phyloP scores from a whole-genome alignment of 1,140 invertebrate genomes.

The Drosophila jambulina region DNA sequence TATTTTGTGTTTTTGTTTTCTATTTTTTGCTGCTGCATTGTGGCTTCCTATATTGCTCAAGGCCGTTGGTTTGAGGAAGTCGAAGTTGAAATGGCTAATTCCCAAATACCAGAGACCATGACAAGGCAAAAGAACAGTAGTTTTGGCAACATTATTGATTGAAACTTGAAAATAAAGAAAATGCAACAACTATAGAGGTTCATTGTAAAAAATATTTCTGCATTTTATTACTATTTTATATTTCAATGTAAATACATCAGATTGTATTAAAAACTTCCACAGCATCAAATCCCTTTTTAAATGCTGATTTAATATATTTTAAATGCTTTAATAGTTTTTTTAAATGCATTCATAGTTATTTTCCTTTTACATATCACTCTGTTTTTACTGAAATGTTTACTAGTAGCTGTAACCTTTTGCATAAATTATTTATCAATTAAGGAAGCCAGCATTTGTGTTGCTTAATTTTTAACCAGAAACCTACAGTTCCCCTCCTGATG shows the following conservation, averaged over 20 bases:
- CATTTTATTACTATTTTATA: no score
- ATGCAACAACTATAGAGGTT: not conserved
- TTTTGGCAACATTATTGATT: not conserved
- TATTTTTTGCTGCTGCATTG: conserved; percentile 21
- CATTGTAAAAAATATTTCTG: no score
- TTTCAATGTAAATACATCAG: not conserved
- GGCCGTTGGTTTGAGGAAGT: conserved; percentile 57
- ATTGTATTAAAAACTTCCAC: not conserved
- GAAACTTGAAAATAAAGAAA: not conserved
- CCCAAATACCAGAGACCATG: conserved; percentile 20
- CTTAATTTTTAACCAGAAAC: not conserved
- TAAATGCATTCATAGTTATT: not conserved
- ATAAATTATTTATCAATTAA: conserved; percentile 1
- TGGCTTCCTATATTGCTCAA: conserved; percentile 52
- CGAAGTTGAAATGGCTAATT: conserved; percentile 29
- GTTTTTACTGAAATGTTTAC: not conserved
- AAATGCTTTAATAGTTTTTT: no score
- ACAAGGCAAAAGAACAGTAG: conserved; percentile 19
- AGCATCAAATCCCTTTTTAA: not conserved
- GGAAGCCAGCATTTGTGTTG: not conserved
- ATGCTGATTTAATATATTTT: not conserved
- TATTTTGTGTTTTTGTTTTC: conserved; percentile 10
- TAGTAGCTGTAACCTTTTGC: not conserved
- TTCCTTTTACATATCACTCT: not conserved
- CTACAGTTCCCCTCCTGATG: not conserved